Conservation (phyloP, 2,888 invertebrate genomes). For the Carabus problematicus region DNA sequence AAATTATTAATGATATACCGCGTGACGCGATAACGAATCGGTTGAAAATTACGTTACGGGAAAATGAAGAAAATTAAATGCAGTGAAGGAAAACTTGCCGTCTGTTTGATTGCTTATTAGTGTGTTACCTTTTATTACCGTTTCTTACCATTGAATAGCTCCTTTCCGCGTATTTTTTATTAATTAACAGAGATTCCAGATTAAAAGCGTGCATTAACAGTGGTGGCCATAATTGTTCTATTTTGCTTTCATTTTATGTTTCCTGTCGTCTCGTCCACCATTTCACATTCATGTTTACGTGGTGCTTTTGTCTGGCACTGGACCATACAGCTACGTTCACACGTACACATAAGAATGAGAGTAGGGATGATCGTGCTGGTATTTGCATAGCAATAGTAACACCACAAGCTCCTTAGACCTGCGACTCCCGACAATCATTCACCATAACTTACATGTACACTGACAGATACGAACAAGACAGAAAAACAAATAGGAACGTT, state of each 20-base stretch:
- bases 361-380: too few species aligned
- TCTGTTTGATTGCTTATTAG: too few species aligned
- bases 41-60: neutral
- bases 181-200: slow-evolving; percentile 3
- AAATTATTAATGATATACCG: neutral
- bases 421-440: too few species aligned
- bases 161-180: neutral
- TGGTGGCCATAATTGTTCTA: slow-evolving; percentile 15
- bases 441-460: too few species aligned
- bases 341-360: too few species aligned
- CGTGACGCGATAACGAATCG: too few species aligned
- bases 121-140: too few species aligned
- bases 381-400: too few species aligned
- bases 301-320: neutral
- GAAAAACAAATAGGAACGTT: too few species aligned
- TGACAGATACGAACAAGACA: too few species aligned
- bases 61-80: neutral
- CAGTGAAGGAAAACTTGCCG: neutral
- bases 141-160: neutral
- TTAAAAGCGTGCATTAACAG: slow-evolving; percentile 16
- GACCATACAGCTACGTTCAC: neutral
- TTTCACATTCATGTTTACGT: neutral
- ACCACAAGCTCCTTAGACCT: too few species aligned
- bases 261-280: slow-evolving; percentile 8
- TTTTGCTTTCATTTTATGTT: slow-evolving; percentile 18